Evolutionary conservation across 2,797 vertebrate species (phyloP), one percentile per base, ranked within the genome.

Genomic region (Molossus molossus): DNA sequence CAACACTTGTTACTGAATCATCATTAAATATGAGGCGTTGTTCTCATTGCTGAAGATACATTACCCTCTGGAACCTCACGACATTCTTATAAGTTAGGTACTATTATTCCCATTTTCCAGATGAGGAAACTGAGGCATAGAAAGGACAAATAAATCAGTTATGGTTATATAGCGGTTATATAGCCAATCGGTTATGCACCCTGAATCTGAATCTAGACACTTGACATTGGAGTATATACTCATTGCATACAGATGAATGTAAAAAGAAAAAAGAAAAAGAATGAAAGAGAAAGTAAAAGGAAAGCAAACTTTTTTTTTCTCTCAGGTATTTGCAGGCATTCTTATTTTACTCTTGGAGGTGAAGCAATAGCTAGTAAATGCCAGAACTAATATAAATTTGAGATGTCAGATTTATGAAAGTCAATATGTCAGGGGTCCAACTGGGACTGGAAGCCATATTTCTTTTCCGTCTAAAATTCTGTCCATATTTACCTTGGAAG

Each of bases 311-410:
- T 3, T 86, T 65, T 65, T 57, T 77, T 55, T 88, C 53, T 29
- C 73, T 81, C 27, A 86, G 57, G 83, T 95, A 93, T 90, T 94
- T 94, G 67, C 7, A 82, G 50, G 33, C 48, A 92, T 83, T 94
- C 12, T 90, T 10, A 75, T 94, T 94, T 97, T 96, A 94, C 96
- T 96, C 45, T 62, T 89, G 17, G 53, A 87, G 72, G 48, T 95
- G 75, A 91, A n/a, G 50, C 77, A 94, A 80, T 87, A 60, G 45
- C 72, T 60, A 80, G 75, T 69, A 86, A 96, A 95, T 95, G 92
- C 70, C 88, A 95, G 65, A 95, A 93, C 60, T 91, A 94, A 96
- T 96, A 87, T 94, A 95, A 96, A 95, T 95, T 94, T 96, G 82
- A 95, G 60, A 76, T 80, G 53, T 84, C 90, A 95, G 83, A 86